These are phyloP conservation scores for Furcifer pardalis DNA, from an alignment of 2,797 vertebrate genomes.

Conservation along the genomic window DNA sequence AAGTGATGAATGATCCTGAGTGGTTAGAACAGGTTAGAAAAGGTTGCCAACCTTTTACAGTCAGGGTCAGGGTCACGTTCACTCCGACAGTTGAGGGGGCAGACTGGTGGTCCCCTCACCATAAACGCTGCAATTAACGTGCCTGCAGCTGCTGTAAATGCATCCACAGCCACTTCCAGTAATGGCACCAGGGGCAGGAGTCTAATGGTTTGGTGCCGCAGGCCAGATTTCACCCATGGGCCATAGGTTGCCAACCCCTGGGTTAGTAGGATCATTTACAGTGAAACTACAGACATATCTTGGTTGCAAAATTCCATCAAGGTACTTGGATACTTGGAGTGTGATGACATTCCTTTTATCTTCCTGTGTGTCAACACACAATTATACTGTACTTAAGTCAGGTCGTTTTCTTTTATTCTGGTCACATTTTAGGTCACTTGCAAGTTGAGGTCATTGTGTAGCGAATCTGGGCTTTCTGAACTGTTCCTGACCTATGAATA, in stretches of 20 bases:
- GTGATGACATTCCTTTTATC: not conserved
- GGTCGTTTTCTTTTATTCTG: not conserved
- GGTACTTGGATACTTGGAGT: slow-evolving; percentile 10
- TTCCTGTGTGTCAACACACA: not conserved
- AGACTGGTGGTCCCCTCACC: too few relatives aligned
- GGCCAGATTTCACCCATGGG: too few relatives aligned
- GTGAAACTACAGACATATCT: not conserved
- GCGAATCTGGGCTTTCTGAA: not conserved
- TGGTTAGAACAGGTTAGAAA: too few relatives aligned
- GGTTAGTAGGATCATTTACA: not conserved
- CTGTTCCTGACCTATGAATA: not conserved
- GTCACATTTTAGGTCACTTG: not conserved
- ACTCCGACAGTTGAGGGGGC: too few relatives aligned
- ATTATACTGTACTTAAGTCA: not conserved
- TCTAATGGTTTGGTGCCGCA: too few relatives aligned
- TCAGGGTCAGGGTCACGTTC: too few relatives aligned
- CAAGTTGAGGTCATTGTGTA: not conserved
- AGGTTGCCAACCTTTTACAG: too few relatives aligned
- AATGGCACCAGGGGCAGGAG: too few relatives aligned
- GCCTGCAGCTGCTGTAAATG: too few relatives aligned
- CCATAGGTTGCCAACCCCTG: too few relatives aligned
- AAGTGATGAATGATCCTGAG: not conserved
- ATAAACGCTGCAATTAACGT: too few relatives aligned
- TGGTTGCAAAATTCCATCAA: slow-evolving; percentile 15
- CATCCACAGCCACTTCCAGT: too few relatives aligned